Percentiles rank a stretch among this genome's conserved stretches.
Evolutionary conservation across 2,113 vertebrate species (phyloP).

Genomic region (Sturnira hondurensis): DNA sequence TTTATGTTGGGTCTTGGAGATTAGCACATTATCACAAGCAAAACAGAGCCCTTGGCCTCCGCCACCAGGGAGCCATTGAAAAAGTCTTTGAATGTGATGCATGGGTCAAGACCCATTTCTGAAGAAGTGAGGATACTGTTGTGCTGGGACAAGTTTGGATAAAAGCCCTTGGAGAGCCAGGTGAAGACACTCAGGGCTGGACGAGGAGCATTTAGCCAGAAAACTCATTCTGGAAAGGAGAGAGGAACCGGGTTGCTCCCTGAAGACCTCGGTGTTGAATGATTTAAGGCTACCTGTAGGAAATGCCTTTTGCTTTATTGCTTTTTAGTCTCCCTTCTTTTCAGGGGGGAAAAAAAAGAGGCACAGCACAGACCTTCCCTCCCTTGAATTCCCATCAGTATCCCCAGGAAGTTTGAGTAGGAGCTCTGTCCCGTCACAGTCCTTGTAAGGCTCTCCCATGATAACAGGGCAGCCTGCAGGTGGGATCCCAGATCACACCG

Average conservation of each 20-base stretch:
- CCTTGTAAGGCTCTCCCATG: not conserved
- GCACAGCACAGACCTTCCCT: slow-evolving; percentile 51
- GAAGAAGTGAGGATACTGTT: slow-evolving; percentile 60
- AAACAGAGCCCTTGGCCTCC: slow-evolving; percentile 75
- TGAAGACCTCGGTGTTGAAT: slow-evolving; percentile 75
- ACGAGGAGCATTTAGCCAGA: slow-evolving; percentile 74
- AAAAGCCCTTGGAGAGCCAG: slow-evolving; percentile 72
- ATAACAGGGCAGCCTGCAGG: not conserved
- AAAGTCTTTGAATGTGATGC: slow-evolving; percentile 78
- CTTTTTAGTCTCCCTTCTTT: slow-evolving; percentile 56
- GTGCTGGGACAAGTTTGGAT: slow-evolving; percentile 54
- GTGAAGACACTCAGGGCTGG: slow-evolving; percentile 78
- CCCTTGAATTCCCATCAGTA: not conserved
- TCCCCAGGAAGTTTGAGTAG: slow-evolving; percentile 23
- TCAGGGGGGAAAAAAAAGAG: not conserved
- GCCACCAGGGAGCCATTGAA: slow-evolving; percentile 79
- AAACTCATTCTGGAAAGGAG: slow-evolving; percentile 78
- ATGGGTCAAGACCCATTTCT: slow-evolving; percentile 75
- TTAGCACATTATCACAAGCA: slow-evolving; percentile 87
- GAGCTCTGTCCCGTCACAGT: not conserved
- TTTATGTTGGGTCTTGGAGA: slow-evolving; percentile 81
- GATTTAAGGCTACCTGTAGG: slow-evolving; percentile 88
- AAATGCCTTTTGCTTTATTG: slow-evolving; percentile 85
- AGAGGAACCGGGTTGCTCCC: slow-evolving; percentile 76
- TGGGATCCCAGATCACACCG: not conserved